These are phyloP conservation scores for Chionodraco myersi DNA, from an alignment of 2,113 vertebrate genomes.

Conservation along the genomic window DNA sequence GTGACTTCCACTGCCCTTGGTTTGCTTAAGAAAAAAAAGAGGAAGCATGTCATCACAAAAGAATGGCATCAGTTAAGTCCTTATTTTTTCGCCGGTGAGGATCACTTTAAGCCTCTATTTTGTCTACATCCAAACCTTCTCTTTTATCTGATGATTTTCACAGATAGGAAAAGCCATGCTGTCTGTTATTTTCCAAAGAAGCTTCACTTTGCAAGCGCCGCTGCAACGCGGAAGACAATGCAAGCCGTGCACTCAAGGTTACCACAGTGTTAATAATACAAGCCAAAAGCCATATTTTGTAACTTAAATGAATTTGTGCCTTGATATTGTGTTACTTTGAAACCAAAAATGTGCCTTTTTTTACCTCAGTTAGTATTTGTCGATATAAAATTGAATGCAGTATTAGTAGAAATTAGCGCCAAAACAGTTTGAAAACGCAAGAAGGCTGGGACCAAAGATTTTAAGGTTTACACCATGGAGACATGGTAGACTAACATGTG, in stretches of 20 bases:
- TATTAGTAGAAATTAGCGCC: constrained; percentile 72
- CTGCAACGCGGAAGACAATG: constrained; percentile 35
- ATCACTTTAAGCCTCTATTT: constrained; percentile 76
- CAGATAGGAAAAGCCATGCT: constrained; percentile 66
- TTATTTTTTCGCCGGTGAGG: constrained; percentile 46
- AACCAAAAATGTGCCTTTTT: constrained; percentile 75
- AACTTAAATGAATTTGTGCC: constrained; percentile 64
- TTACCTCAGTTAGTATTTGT: constrained; percentile 74
- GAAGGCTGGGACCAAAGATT: constrained; percentile 76
- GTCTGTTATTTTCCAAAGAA: constrained; percentile 62
- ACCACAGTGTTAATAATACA: constrained; percentile 81
- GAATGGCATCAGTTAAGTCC: constrained; percentile 70
- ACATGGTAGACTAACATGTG: constrained; percentile 55
- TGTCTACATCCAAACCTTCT: constrained; percentile 69
- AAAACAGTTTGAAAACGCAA: constrained; percentile 49
- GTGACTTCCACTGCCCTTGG: constrained; percentile 81
- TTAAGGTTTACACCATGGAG: constrained; percentile 71
- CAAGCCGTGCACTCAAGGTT: constrained; percentile 79
- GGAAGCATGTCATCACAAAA: constrained; percentile 71
- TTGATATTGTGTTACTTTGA: constrained; percentile 65
- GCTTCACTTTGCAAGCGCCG: constrained; percentile 41
- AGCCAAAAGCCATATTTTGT: constrained; percentile 77
- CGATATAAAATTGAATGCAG: constrained; percentile 68
- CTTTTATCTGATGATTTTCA: constrained; percentile 72
- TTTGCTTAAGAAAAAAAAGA: constrained; percentile 73